A percentile compares a stretch with the other conserved stretches of the same genome.
These are phyloP conservation scores for Carposina sasakii DNA, from an alignment of 1,140 invertebrate species.

Conservation along the genomic window DNA sequence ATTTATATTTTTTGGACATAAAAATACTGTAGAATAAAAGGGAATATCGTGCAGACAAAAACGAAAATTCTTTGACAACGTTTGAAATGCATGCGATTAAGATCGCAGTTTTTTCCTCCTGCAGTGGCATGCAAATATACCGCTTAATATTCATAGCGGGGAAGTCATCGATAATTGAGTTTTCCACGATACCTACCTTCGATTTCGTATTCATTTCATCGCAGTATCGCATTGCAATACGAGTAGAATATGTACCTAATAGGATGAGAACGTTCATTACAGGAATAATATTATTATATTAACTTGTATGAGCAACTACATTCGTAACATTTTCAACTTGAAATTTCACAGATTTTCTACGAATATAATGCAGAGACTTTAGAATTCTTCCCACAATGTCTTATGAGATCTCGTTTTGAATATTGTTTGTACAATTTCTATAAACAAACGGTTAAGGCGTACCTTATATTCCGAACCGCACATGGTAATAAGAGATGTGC, in stretches of 20 bases:
- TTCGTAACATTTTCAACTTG: not conserved
- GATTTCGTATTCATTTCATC: conserved; percentile 26
- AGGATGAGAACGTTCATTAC: too few species aligned
- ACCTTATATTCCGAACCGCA: too few species aligned
- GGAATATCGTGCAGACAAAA: not conserved
- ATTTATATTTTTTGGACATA: not conserved
- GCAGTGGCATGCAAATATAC: conserved; percentile 27
- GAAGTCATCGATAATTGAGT: conserved; percentile 34
- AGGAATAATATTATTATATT: too few species aligned
- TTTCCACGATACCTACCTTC: conserved; percentile 23
- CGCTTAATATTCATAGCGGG: conserved; percentile 34
- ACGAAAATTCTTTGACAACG: not conserved
- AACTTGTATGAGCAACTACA: not conserved
- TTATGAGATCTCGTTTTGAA: too few species aligned
- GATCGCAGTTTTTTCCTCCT: not conserved
- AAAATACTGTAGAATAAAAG: not conserved
- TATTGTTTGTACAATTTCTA: too few species aligned
- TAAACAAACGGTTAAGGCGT: too few species aligned
- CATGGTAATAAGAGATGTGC: conserved; percentile 22
- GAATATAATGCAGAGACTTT: not conserved
- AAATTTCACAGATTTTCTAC: not conserved
- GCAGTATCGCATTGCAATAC: conserved; percentile 7
- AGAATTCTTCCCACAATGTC: not conserved
- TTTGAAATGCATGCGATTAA: not conserved
- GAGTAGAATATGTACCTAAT: too few species aligned